phyloP scores from a whole-genome alignment of 2,113 vertebrate genomes.

The Labrus mixtus region DNA sequence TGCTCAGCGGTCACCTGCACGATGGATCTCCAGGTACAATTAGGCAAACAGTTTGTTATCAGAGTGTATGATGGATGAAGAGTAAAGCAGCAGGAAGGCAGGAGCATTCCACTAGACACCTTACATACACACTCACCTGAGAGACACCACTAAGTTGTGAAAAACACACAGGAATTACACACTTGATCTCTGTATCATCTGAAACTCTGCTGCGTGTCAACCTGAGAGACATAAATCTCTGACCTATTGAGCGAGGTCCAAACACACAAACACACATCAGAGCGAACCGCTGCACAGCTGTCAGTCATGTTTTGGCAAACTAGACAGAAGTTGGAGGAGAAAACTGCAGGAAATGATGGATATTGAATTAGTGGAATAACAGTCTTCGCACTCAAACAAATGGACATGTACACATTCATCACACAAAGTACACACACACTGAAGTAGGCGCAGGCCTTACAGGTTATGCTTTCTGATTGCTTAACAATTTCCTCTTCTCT shows the following conservation, averaged over 20 bases:
- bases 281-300: slow-evolving; percentile 41
- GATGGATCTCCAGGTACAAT: slow-evolving; percentile 52
- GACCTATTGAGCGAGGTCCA: slow-evolving; percentile 40
- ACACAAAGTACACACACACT: slow-evolving; percentile 30
- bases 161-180: slow-evolving; percentile 34
- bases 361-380: slow-evolving; percentile 70
- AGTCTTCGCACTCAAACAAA: slow-evolving; percentile 41
- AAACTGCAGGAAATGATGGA: slow-evolving; percentile 65
- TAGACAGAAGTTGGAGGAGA: slow-evolving; percentile 39
- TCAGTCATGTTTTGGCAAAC: slow-evolving; percentile 63
- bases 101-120: slow-evolving; percentile 27
- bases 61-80: slow-evolving; percentile 44
- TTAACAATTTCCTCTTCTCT: slow-evolving; percentile 69
- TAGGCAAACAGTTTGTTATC: slow-evolving; percentile 60
- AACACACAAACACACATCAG: slow-evolving; percentile 50
- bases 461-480: slow-evolving; percentile 69
- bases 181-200: slow-evolving; percentile 50
- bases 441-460: slow-evolving; percentile 38
- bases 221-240: slow-evolving; percentile 60
- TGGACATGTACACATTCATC: neutral
- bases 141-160: slow-evolving; percentile 26
- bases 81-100: slow-evolving; percentile 3
- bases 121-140: slow-evolving; percentile 42
- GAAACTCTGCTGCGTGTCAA: slow-evolving; percentile 44
- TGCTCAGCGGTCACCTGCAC: slow-evolving; percentile 35